Evolutionary conservation across 2,888 invertebrate species (phyloP).

Genomic region (Eristalinus aeneus): DNA sequence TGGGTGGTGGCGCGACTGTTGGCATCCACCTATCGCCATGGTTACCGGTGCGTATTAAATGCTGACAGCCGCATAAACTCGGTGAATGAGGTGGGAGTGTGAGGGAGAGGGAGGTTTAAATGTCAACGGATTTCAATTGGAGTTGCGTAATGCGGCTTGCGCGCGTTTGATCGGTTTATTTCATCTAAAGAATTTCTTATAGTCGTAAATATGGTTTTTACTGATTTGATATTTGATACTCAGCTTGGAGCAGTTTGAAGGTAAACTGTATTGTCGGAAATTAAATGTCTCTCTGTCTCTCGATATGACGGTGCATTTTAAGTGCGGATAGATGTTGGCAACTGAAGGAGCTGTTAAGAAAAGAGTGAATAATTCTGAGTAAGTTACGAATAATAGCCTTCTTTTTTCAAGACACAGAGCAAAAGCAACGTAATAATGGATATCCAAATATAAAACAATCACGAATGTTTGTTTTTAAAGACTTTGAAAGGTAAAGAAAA

Average conservation of each 20-base stretch:
- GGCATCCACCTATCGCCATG: neutral
- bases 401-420: no score
- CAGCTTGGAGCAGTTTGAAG: neutral
- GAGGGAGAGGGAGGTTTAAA: neutral
- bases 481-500: no score
- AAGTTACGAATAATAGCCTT: no score
- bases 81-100: neutral
- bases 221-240: neutral
- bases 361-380: no score
- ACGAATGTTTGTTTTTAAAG: no score
- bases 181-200: neutral
- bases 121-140: neutral
- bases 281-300: no score
- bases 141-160: neutral
- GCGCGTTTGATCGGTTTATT: neutral
- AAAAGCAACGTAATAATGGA: no score
- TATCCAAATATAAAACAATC: no score
- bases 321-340: no score
- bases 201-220: neutral
- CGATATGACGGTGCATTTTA: no score
- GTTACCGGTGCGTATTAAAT: neutral
- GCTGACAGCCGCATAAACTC: conserved; percentile 7
- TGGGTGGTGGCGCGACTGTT: neutral
- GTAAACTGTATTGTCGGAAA: no score
- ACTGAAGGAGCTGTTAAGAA: no score